These are phyloP conservation scores for Loriculus beryllinus DNA, from an alignment of 2,797 vertebrate species.

Conservation along the genomic window DNA sequence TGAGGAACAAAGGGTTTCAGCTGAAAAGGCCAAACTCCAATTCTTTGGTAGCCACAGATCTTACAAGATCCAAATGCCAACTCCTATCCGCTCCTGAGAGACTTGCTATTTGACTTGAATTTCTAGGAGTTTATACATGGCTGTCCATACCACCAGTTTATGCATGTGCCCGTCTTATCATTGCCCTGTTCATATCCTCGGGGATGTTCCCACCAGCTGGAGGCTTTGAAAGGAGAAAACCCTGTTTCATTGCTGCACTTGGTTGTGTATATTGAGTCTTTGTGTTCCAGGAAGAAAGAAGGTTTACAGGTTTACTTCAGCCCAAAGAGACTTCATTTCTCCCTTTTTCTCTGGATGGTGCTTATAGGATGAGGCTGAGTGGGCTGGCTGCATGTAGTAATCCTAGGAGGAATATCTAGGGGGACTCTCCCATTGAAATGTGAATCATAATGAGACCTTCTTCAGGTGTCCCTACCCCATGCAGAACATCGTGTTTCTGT, in stretches of 20 bases:
- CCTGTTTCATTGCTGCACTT: neutral
- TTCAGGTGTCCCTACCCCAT: neutral
- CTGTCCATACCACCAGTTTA: neutral
- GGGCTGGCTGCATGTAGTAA: too few species aligned
- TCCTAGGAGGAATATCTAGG: neutral
- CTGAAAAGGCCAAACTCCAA: neutral
- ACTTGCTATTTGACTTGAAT: neutral
- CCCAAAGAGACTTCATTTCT: neutral
- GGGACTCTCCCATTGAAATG: too few species aligned
- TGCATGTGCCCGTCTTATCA: neutral
- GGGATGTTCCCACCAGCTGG: neutral
- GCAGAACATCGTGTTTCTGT: neutral
- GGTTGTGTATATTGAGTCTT: too few species aligned
- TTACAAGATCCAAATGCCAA: neutral
- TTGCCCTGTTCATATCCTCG: accelerated
- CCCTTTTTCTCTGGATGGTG: neutral
- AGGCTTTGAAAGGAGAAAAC: neutral
- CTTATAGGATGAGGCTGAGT: neutral
- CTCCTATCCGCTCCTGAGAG: neutral
- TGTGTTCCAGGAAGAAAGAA: accelerated
- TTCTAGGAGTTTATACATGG: neutral
- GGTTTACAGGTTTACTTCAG: accelerated
- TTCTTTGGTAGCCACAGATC: neutral
- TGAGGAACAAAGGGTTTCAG: neutral
- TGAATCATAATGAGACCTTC: neutral